Conservation (phyloP, 2,113 vertebrate species). For the Neomonachus schauinslandi region DNA sequence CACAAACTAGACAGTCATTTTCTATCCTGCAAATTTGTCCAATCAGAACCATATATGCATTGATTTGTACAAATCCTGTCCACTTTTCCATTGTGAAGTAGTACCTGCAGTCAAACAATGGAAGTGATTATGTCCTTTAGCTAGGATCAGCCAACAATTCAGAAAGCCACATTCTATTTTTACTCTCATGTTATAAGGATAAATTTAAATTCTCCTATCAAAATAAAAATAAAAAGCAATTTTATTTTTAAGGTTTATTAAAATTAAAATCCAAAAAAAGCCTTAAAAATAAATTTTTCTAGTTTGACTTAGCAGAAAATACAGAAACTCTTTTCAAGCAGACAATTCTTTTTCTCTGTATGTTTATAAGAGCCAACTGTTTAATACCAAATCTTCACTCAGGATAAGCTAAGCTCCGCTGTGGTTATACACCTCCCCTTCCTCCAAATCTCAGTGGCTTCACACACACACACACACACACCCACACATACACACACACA, state of each 20-base stretch:
- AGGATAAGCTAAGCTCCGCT: not conserved
- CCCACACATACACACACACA: not conserved
- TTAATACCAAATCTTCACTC: not conserved
- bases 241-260: slow-evolving; percentile 24
- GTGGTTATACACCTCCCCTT: not conserved
- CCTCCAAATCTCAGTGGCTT: not conserved
- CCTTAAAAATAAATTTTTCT: not conserved
- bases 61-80: not conserved
- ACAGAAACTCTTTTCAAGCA: not conserved
- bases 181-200: not conserved
- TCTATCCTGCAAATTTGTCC: not conserved
- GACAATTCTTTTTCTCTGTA: not conserved
- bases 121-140: not conserved
- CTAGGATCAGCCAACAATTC: not conserved
- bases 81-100: not conserved
- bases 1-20: slow-evolving; percentile 9
- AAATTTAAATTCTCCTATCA: not conserved
- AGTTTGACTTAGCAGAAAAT: not conserved
- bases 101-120: not conserved
- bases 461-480: not conserved
- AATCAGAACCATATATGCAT: not conserved
- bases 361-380: not conserved
- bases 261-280: slow-evolving; percentile 35
- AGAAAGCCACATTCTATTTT: slow-evolving; percentile 6
- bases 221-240: not conserved